phyloP scores from a whole-genome alignment of 2,888 invertebrate species.

The Mythimna vitellina region DNA sequence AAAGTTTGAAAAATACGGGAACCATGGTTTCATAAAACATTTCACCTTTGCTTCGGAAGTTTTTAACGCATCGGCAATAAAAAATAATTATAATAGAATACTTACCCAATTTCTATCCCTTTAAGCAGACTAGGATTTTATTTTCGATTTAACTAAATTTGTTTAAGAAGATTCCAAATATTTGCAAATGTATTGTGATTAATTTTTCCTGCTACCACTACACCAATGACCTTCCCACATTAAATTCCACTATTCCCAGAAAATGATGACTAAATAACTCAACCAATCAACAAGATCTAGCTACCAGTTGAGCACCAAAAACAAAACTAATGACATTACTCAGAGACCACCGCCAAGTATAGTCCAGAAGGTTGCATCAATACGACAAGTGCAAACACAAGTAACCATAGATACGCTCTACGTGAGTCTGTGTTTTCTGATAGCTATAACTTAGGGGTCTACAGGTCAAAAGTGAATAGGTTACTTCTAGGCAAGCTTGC shows the following conservation, averaged over 20 bases:
- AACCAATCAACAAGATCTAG: constrained; percentile 26
- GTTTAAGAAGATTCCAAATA: neutral
- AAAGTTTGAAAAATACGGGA: no score
- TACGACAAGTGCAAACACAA: neutral
- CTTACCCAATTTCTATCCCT: no score
- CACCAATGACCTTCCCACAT: constrained; percentile 15
- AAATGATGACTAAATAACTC: constrained; percentile 33
- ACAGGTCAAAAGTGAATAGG: no score
- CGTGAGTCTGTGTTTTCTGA: no score
- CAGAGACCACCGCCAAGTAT: constrained; percentile 7
- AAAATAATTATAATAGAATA: no score
- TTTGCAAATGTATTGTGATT: neutral
- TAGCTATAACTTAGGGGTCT: no score
- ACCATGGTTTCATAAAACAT: no score
- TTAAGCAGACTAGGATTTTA: neutral
- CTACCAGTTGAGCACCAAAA: constrained; percentile 17
- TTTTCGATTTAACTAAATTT: neutral
- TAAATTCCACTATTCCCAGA: constrained; percentile 30
- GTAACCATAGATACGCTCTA: neutral
- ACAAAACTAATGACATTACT: constrained; percentile 46
- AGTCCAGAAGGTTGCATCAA: neutral
- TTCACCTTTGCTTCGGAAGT: no score
- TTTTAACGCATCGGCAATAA: no score
- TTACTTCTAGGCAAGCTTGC: no score
- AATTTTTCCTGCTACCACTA: neutral